phyloP scores from a whole-genome alignment of 35 echinoderm and acorn worm species.

The Strongylocentrotus purpuratus region DNA sequence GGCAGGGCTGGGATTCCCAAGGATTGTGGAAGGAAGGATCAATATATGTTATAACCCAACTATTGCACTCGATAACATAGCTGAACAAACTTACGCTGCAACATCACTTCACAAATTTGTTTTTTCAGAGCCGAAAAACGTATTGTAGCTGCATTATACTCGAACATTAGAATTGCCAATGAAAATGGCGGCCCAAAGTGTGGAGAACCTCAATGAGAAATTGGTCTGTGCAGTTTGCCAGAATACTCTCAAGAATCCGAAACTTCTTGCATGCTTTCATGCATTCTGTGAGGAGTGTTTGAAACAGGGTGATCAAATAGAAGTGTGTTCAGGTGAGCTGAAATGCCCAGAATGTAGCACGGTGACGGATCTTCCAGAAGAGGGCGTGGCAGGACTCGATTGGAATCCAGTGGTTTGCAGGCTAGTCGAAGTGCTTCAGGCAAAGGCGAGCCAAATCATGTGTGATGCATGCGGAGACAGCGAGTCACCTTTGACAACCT shows the following conservation, averaged over 20 bases:
- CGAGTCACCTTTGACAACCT: neutral
- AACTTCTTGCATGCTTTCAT: neutral
- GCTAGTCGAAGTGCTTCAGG: neutral
- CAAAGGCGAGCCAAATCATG: neutral
- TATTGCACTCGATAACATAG: too few species aligned
- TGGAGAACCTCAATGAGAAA: neutral
- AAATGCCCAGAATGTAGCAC: neutral
- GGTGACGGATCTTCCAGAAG: neutral
- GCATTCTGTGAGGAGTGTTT: neutral
- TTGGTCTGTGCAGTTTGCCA: neutral
- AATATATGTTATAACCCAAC: too few species aligned
- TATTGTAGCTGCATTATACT: too few species aligned
- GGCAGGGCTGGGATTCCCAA: too few species aligned
- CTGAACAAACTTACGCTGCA: too few species aligned
- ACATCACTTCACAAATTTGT: too few species aligned
- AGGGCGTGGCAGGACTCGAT: neutral
- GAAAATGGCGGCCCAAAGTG: too few species aligned
- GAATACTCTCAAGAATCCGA: neutral
- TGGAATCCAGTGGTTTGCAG: neutral
- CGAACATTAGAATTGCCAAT: too few species aligned
- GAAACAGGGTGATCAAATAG: neutral
- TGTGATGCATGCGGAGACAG: neutral
- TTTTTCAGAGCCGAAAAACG: too few species aligned
- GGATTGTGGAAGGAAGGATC: too few species aligned
- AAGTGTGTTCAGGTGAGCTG: neutral